Conservation (phyloP, 1,140 invertebrate species). For the Apis dorsata region DNA sequence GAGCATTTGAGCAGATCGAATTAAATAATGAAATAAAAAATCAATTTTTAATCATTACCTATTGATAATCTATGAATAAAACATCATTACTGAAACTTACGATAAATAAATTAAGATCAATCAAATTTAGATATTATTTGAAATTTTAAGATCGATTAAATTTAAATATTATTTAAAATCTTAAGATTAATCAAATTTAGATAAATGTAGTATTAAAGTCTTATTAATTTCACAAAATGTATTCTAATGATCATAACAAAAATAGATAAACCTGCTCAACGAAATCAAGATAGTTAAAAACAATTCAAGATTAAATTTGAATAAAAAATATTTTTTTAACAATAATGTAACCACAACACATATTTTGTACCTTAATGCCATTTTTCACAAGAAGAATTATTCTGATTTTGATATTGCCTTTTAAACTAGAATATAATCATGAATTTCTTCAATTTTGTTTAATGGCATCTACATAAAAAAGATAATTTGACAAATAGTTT, state of each 20-base stretch:
- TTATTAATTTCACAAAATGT: background rate
- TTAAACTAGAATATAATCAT: background rate
- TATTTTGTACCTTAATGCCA: conserved; percentile 37
- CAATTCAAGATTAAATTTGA: background rate
- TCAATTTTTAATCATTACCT: background rate
- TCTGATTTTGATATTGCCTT: conserved; percentile 29
- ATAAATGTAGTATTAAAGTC: background rate
- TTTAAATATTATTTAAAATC: no score
- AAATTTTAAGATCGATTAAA: no score
- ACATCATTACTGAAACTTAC: no score
- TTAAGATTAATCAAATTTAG: background rate
- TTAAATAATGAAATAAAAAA: background rate
- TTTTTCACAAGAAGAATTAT: conserved; percentile 52
- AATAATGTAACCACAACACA: background rate
- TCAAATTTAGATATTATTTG: no score
- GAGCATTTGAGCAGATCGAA: conserved; percentile 12
- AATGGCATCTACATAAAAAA: background rate
- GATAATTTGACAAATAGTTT: conserved; percentile 8
- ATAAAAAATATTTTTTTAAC: background rate
- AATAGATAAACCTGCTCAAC: background rate
- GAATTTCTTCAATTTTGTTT: background rate
- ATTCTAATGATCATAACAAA: background rate
- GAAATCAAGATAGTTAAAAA: conserved; percentile 10
- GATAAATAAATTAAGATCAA: background rate
- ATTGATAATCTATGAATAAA: no score